Evolutionary conservation across 2,888 invertebrate species (phyloP), one percentile per base, ranked within the genome.

Genomic region (Eristalis tenax): DNA sequence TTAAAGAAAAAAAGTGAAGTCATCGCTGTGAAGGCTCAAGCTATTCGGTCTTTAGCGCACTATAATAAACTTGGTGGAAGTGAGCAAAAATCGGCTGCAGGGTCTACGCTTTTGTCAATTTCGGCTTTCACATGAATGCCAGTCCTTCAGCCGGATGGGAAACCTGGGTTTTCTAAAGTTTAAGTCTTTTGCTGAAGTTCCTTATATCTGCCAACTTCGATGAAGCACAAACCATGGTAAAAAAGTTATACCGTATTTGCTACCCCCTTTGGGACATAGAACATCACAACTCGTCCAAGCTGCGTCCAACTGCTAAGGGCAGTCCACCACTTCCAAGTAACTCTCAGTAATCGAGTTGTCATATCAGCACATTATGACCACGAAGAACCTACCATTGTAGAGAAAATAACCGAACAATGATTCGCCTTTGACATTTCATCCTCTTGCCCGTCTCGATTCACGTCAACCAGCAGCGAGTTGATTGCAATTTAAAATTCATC

Each of bases 401-500:
- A 50, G 50, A 50, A 50, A 50, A 18, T 2, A 18, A 18, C 50
- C 50, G 38, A 2, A 38, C 8, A 8, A 18, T n/a, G n/a, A n/a
- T n/a, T n/a, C n/a, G n/a, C n/a, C 50, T 8, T 2, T 50, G 50
- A 18, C 18, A 50, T 50, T 50, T 50, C 50, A 18, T 50, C 6
- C 50, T n/a, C 50, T 18, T 4, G 50, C 18, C 18, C n/a, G 18
- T 50, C 50, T 18, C 18, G 18, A 22, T 5, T 1, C 50, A 50
- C 50, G 50, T 50, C 18, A 50, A 8, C 18, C 50, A 50, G 18
- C 18, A 18, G 50, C 50, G 8, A 50, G 50, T 18, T 18, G 8
- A n/a, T n/a, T 18, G 80, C 57, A 8, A 26, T 63, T 84, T 84
- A 84, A 84, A 76, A 84, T 84, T 84, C 84, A 80, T 80, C 71